Conservation (phyloP, 2,797 vertebrate genomes). For the Melanitta fusca region DNA sequence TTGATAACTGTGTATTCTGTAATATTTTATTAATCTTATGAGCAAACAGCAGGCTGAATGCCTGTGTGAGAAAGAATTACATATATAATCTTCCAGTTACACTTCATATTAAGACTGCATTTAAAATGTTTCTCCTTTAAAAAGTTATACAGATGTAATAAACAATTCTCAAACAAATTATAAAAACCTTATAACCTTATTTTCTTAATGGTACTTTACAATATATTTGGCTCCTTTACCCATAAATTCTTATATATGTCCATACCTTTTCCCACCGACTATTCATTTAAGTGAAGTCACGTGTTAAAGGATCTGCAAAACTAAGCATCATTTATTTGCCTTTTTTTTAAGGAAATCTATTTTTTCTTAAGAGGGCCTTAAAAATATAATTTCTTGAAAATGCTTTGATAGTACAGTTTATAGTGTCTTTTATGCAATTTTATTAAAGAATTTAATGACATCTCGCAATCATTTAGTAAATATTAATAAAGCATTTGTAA, state of each 20-base stretch:
- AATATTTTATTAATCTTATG: background rate
- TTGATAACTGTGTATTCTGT: background rate
- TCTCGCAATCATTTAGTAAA: conserved; percentile 43
- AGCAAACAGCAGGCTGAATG: background rate
- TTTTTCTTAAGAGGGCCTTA: background rate
- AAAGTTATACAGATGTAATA: background rate
- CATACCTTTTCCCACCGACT: background rate
- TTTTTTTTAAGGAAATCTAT: background rate
- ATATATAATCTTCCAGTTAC: background rate
- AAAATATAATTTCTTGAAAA: conserved; percentile 31
- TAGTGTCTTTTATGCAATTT: conserved; percentile 1
- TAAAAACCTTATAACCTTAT: background rate
- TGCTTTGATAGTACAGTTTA: background rate
- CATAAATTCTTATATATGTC: background rate
- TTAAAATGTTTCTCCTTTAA: background rate
- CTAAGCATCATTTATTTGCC: background rate
- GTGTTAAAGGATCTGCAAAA: background rate
- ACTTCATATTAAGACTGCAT: background rate
- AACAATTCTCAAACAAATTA: background rate
- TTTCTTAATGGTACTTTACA: background rate
- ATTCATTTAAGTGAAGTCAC: background rate
- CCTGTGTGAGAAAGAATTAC: background rate
- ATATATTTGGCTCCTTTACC: background rate
- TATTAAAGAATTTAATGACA: background rate
- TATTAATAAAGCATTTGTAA: conserved; percentile 45